Evolutionary conservation across 2,113 vertebrate species (phyloP), one percentile per base, ranked within the genome.

Genomic region (Melanocharis versteri): DNA sequence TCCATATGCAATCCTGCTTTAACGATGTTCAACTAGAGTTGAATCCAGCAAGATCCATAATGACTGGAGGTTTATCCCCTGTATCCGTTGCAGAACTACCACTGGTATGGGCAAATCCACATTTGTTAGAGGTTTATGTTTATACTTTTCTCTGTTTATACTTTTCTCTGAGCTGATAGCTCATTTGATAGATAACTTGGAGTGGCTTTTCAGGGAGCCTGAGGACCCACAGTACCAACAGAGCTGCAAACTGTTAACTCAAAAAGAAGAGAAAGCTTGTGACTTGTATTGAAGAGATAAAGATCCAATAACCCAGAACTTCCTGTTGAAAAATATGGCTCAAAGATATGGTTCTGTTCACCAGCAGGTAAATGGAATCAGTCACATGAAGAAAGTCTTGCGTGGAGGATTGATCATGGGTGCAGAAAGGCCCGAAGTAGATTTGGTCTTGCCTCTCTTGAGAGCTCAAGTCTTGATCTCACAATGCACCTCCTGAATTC

Each of bases 351-450:
- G 60, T 26, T 68, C 30, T 39, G 13, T 31, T 60, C 44, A 62
- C 13, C 26, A 79, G 33, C 7, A 37, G 18, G 45, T 73, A 70
- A 81, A n/a, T 21, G 48, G n/a, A 37, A 70, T 42, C 57, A 81
- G 61, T 26, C 54, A 62, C 6, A 8, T 37, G 45, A 83, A 65
- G 47, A 40, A 35, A n/a, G 16, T 45, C 33, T 71, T 83, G 66
- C 57, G 35, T 83, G 48, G 44, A 76, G 58, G 7, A 16, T 48
- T 50, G 42, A 90, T 96, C 93, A 91, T 81, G 7, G 95, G 28
- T 96, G 96, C 57, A 76, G 85, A 79, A 95, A 97, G 56, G 97
- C 96, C 20, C 94, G 94, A 13, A 97, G 97, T 42, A 96, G 97
- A 77, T 95, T 95, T 50, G 97, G 96, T 83, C 53, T 91, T 56